Percentiles rank a stretch among this genome's conserved stretches.
These are phyloP conservation scores for Antechinus stuartii DNA, from an alignment of 2,113 vertebrate species.

Conservation along the genomic window DNA sequence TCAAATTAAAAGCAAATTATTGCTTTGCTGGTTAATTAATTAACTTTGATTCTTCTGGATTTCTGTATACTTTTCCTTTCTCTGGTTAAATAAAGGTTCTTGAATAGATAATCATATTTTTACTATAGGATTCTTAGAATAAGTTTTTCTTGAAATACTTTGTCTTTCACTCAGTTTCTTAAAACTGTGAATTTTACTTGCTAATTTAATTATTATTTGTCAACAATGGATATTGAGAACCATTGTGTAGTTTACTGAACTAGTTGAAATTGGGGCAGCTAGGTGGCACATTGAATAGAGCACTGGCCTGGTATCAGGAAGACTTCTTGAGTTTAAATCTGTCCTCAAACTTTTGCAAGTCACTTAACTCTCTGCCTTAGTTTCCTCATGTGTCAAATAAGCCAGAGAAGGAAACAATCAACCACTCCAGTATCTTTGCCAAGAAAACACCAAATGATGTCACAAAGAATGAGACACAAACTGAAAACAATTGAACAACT, in stretches of 20 bases:
- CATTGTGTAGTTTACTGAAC: background rate
- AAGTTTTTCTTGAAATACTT: slow-evolving; percentile 26
- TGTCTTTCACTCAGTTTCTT: background rate
- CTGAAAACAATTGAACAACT: background rate
- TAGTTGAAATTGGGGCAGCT: background rate
- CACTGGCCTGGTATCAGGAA: background rate
- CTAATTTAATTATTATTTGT: background rate
- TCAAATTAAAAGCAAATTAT: background rate
- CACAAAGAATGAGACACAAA: background rate
- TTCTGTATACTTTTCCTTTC: background rate
- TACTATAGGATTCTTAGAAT: background rate
- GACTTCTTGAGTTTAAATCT: background rate
- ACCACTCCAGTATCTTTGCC: background rate
- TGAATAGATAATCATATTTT: background rate
- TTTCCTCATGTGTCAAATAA: background rate
- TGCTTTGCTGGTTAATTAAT: background rate
- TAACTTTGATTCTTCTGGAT: background rate
- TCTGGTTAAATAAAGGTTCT: background rate
- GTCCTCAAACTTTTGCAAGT: background rate
- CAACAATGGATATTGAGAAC: background rate
- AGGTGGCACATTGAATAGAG: background rate
- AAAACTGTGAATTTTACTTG: background rate
- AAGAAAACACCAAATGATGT: background rate
- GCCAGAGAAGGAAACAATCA: background rate
- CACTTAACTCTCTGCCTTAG: slow-evolving; percentile 65